These are phyloP conservation scores for Tricholaema leucomelas DNA, from an alignment of 2,113 vertebrate genomes.

Conservation along the genomic window DNA sequence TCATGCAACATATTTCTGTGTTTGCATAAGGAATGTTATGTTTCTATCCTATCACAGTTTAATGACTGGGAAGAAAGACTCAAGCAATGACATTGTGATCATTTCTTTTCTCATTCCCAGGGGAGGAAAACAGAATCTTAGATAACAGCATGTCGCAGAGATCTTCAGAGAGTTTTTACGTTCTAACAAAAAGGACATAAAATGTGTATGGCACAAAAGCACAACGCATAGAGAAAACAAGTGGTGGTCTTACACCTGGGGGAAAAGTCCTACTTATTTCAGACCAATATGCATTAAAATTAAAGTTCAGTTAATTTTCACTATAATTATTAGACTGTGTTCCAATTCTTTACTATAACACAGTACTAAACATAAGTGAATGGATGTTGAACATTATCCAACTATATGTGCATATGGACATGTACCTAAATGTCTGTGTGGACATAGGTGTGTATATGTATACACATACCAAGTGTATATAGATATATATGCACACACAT, in stretches of 20 bases:
- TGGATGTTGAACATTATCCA: slow-evolving; percentile 50
- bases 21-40: slow-evolving; percentile 84
- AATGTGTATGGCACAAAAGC: slow-evolving; percentile 78
- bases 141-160: slow-evolving; percentile 45
- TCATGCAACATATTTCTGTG: slow-evolving; percentile 89
- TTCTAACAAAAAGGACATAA: slow-evolving; percentile 66
- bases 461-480: neutral
- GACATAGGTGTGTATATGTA: slow-evolving; percentile 62
- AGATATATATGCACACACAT: slow-evolving; percentile 57
- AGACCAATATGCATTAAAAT: slow-evolving; percentile 57
- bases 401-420: slow-evolving; percentile 61
- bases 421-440: slow-evolving; percentile 48
- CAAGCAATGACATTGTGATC: slow-evolving; percentile 76
- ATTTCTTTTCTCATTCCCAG: slow-evolving; percentile 75
- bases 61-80: slow-evolving; percentile 75
- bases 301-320: slow-evolving; percentile 42
- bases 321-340: slow-evolving; percentile 39
- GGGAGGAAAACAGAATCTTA: slow-evolving; percentile 55
- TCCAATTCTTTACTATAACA: slow-evolving; percentile 43
- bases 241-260: slow-evolving; percentile 26
- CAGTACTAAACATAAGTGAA: slow-evolving; percentile 42
- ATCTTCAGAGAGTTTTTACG: slow-evolving; percentile 65
- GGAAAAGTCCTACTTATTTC: slow-evolving; percentile 45
- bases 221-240: slow-evolving; percentile 71
- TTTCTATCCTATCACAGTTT: slow-evolving; percentile 76